These are phyloP conservation scores for Drosophila nr. fundita DNA, from an alignment of 2,888 invertebrate genomes.

Conservation along the genomic window DNA sequence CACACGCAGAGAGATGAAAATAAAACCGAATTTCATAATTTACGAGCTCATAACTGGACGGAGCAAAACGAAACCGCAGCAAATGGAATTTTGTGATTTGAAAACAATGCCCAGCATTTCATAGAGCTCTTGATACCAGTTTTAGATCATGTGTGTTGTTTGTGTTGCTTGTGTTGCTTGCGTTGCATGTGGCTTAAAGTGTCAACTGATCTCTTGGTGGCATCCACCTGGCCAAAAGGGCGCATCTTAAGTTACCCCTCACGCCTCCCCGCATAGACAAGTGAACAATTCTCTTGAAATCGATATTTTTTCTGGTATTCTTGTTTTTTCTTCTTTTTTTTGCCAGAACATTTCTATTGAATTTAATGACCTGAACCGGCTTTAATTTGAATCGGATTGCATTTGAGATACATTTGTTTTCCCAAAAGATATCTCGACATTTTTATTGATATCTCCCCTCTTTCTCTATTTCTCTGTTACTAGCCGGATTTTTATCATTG, in stretches of 20 bases:
- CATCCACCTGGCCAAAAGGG: conserved; percentile 29
- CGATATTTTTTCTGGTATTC: conserved; percentile 55
- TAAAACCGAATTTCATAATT: conserved; percentile 64
- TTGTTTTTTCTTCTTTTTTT: conserved; percentile 14
- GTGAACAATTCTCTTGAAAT: conserved; percentile 67
- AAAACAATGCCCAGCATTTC: conserved; percentile 49
- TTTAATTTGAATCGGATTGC: conserved; percentile 39
- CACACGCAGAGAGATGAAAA: conserved; percentile 25
- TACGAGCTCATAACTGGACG: conserved; percentile 76
- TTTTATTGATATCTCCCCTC: conserved; percentile 66
- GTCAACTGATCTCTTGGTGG: conserved; percentile 37
- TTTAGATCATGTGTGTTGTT: conserved; percentile 21
- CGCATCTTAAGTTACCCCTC: conserved; percentile 53
- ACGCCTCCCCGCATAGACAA: conserved; percentile 31
- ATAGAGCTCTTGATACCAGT: conserved; percentile 41
- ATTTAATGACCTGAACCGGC: conserved; percentile 46
- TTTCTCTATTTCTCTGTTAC: conserved; percentile 32
- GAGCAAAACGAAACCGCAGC: conserved; percentile 56
- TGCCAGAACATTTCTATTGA: conserved; percentile 70
- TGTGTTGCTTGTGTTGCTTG: conserved; percentile 25
- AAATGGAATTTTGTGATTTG: conserved; percentile 24
- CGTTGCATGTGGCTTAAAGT: conserved; percentile 13
- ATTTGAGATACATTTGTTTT: conserved; percentile 49
- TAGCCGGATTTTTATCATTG: conserved; percentile 59
- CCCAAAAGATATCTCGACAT: conserved; percentile 62